Evolutionary conservation across 2,888 invertebrate genomes (phyloP).

Genomic region (Synanthedon myopaeformis): DNA sequence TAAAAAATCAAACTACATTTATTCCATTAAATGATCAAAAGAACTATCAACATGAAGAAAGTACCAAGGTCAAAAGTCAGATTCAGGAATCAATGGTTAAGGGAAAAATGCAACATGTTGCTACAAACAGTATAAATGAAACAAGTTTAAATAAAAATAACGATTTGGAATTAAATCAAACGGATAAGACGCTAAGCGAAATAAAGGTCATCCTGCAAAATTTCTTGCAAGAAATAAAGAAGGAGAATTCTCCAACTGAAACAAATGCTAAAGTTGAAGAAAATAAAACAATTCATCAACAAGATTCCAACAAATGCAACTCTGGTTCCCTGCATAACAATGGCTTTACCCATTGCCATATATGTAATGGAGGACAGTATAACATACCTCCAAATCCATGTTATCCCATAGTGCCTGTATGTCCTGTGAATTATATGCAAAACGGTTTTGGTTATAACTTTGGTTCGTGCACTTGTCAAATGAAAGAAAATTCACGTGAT

Average conservation of each 20-base stretch:
- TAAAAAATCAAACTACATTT: background rate
- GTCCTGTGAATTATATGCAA: constrained; percentile 43
- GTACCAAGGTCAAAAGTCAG: constrained; percentile 15
- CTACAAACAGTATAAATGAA: constrained; percentile 24
- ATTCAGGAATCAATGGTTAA: constrained; percentile 18
- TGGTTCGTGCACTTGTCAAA: constrained; percentile 24
- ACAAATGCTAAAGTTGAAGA: constrained; percentile 12
- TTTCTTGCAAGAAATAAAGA: constrained; percentile 54
- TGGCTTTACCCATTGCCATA: constrained; percentile 19
- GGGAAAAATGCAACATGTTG: constrained; percentile 18
- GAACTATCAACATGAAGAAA: background rate
- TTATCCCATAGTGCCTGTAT: constrained; percentile 47
- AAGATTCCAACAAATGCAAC: constrained; percentile 14
- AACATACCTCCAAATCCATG: constrained; percentile 32
- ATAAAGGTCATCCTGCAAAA: constrained; percentile 54
- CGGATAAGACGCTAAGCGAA: constrained; percentile 52
- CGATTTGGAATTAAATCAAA: constrained; percentile 24
- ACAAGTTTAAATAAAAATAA: constrained; percentile 6
- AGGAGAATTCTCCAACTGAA: constrained; percentile 25
- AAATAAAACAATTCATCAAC: constrained; percentile 12
- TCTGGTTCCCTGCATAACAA: constrained; percentile 20
- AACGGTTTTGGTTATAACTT: constrained; percentile 40
- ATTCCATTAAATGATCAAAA: background rate
- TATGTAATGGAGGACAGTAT: constrained; percentile 15
- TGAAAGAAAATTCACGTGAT: constrained; percentile 19